Percentiles rank a stretch among this genome's conserved stretches.
These are phyloP conservation scores for Suillia variegata DNA, from an alignment of 2,888 invertebrate species.

Conservation along the genomic window DNA sequence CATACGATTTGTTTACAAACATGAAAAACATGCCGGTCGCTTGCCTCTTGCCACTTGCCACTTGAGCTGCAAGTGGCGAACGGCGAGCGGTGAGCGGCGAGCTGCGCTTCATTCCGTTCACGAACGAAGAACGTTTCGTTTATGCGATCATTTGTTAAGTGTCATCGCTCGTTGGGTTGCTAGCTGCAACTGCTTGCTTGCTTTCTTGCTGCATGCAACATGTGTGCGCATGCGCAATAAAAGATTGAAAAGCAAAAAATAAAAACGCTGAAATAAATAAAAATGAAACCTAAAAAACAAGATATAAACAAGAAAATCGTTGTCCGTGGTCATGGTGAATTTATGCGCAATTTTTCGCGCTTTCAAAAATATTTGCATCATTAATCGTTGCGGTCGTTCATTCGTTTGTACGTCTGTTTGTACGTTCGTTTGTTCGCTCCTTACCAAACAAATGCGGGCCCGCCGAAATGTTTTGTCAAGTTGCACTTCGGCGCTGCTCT, in stretches of 20 bases:
- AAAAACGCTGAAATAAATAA: slow-evolving; percentile 35
- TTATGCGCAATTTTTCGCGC: slow-evolving; percentile 56
- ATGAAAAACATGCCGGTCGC: slow-evolving; percentile 41
- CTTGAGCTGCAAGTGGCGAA: neutral
- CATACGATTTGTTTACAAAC: slow-evolving; percentile 48
- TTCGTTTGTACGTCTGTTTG: no score
- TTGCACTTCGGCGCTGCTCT: no score
- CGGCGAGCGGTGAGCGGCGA: neutral
- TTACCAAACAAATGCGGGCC: slow-evolving; percentile 21
- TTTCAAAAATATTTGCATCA: slow-evolving; percentile 55
- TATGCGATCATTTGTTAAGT: slow-evolving; percentile 61
- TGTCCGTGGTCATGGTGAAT: slow-evolving; percentile 56
- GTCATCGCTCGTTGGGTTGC: slow-evolving; percentile 55
- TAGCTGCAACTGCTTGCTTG: no score
- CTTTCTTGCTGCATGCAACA: neutral
- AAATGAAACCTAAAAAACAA: slow-evolving; percentile 38
- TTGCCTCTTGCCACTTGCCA: neutral
- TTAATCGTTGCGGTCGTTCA: slow-evolving; percentile 44
- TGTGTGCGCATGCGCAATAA: neutral
- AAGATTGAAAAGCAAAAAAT: neutral
- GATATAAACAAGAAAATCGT: slow-evolving; percentile 31
- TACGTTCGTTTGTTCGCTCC: neutral
- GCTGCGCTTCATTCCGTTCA: neutral
- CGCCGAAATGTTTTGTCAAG: neutral
- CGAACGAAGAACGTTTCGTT: no score